Percentiles rank a stretch among this genome's conserved stretches.
Evolutionary conservation across 35 echinoderm and acorn worm species (phyloP).

Genomic region (Anneissia japonica): DNA sequence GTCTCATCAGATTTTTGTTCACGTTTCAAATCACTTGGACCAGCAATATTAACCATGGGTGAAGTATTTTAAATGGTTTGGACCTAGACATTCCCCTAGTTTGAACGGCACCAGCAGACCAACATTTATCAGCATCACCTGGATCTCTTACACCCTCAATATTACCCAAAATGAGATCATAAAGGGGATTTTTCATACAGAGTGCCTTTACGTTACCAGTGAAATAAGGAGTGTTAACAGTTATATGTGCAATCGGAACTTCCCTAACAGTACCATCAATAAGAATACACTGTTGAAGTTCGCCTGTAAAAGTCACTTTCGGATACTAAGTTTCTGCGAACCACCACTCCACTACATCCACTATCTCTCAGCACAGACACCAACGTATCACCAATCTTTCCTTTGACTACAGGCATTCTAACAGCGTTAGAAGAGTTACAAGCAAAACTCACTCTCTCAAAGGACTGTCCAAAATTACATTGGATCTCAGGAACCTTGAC

Average conservation of each 20-base stretch:
- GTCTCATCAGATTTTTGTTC: too few relatives aligned
- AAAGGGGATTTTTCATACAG: constrained; percentile 45
- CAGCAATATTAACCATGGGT: not conserved
- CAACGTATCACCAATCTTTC: not conserved
- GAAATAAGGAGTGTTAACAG: constrained; percentile 45
- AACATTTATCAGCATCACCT: constrained; percentile 11
- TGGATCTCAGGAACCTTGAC: too few relatives aligned
- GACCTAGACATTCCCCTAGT: not conserved
- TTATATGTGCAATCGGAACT: constrained; percentile 23
- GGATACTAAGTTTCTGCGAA: not conserved
- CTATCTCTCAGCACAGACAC: constrained; percentile 7
- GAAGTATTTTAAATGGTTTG: not conserved
- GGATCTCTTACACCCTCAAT: constrained; percentile 36
- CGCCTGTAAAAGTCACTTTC: constrained; percentile 31
- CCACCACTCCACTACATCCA: not conserved
- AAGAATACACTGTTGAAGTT: constrained; percentile 30
- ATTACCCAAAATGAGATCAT: constrained; percentile 55
- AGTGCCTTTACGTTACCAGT: constrained; percentile 43
- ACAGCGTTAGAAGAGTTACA: not conserved
- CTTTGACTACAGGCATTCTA: not conserved
- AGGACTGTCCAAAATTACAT: not conserved
- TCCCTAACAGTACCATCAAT: constrained; percentile 47
- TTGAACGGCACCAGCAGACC: not conserved
- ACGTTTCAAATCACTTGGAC: too few relatives aligned
- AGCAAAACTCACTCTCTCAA: not conserved